These are phyloP conservation scores for Hemicordylus capensis DNA, from an alignment of 2,113 vertebrate genomes.

Conservation along the genomic window DNA sequence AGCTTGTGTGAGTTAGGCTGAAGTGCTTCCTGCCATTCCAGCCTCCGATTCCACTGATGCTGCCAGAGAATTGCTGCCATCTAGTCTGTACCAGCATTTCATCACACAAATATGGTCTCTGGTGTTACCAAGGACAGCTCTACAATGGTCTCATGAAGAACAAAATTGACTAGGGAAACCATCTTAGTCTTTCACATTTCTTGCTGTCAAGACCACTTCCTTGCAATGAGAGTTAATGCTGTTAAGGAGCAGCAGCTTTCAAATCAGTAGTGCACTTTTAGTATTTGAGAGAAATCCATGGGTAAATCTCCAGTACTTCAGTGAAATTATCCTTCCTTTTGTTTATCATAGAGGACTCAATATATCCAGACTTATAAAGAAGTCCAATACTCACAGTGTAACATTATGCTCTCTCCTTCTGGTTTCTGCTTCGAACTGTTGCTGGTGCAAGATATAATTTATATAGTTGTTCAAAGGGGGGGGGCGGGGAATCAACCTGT, in stretches of 20 bases:
- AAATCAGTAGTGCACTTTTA: not conserved
- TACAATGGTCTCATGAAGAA: not conserved
- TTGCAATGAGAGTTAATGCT: accelerated
- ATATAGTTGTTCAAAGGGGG: conserved; percentile 32
- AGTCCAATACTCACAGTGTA: conserved; percentile 14
- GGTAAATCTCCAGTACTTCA: not conserved
- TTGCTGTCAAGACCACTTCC: accelerated
- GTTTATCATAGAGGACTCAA: not conserved
- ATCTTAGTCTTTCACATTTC: not conserved
- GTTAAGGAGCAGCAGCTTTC: not conserved
- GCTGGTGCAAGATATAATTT: not conserved
- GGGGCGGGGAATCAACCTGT: conserved; percentile 22
- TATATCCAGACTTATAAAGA: accelerated
- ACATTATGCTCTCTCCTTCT: conserved; percentile 11
- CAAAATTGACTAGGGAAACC: not conserved
- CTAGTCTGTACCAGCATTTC: not conserved
- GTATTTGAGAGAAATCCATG: not conserved
- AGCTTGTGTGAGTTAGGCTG: not conserved
- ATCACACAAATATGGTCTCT: not conserved
- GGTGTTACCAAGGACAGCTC: not conserved
- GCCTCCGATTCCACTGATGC: not conserved
- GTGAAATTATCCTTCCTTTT: not conserved
- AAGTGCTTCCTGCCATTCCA: not conserved
- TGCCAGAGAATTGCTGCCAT: not conserved
- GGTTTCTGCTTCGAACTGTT: conserved; percentile 36